Base-by-base conservation (phyloP, 2,113 vertebrate species). In the Girardinichthys multiradiatus region DNA sequence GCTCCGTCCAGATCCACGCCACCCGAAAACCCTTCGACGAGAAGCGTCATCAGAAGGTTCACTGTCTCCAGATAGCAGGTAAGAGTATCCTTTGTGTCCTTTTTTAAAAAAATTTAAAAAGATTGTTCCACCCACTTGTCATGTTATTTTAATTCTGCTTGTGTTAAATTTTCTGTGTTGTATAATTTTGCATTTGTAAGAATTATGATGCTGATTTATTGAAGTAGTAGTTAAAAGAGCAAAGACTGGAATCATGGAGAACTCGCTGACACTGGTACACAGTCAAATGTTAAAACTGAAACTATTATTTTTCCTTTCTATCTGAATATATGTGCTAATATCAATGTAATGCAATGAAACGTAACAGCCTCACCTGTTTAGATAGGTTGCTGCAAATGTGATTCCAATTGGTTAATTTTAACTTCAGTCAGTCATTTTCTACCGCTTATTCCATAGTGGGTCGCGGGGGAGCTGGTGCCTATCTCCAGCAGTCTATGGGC, bases 31-130 rank as follows among this genome's bases (percentile, higher is more conserved):
- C 84, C 91, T 96, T 67, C 94, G 93, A 84, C 94, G 95, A 35
- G 96, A 95, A 82, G 95, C 93, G 0, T 96, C 96, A 14, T 98
- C 97, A 64, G 97, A 98, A 89, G 96, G 96, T 87, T 97, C 96
- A 1, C 93, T 98, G 80, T 99, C 96, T 86, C 96, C 96, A 77
- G 96, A 98, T 37, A 95, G 94, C 95, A 97, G 97, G 97, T 98
- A 81, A 91, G 94, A 94, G 80, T n/a, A 24, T n/a, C 48, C 9
- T 3, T 54, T 10, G 7, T 8, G 9, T 9, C 48, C 48, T 10
- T 51, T 51, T 24, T 54, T n/a, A 54, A n/a, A 54, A 17, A 54
- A n/a, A 17, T 1, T 45, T 45, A 10, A 54, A 54, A 10, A 10
- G 24, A 45, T 45, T 45, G 15, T 45, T 45, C 4, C 9, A 54